phyloP scores from a whole-genome alignment of 1,140 invertebrate species.

The Hycleus cichorii region DNA sequence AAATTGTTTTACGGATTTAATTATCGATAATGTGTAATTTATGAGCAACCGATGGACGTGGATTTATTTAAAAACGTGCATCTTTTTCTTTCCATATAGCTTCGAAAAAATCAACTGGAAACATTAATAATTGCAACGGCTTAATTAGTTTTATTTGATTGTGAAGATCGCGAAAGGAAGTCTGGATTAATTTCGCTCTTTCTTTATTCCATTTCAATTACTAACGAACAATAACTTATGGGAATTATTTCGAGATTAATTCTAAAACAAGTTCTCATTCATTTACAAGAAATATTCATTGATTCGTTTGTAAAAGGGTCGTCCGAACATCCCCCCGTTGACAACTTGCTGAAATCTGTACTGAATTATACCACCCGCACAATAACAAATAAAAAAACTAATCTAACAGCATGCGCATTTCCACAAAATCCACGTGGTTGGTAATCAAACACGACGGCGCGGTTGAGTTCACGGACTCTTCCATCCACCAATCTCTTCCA shows the following conservation, averaged over 20 bases:
- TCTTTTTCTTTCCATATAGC: neutral
- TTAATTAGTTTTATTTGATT: conserved; percentile 4
- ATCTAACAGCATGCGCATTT: conserved; percentile 1
- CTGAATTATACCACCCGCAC: no score
- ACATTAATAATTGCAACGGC: conserved; percentile 10
- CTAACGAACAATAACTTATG: no score
- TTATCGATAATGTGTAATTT: conserved; percentile 14
- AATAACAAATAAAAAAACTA: no score
- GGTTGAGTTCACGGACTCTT: no score
- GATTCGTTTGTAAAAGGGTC: no score
- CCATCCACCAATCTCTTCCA: no score
- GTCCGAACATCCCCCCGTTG: no score
- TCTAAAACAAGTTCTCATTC: no score
- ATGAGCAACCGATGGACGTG: neutral
- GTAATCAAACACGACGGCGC: conserved; percentile 7
- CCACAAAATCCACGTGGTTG: conserved; percentile 4
- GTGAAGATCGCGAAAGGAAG: neutral
- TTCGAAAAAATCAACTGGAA: neutral
- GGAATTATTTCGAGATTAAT: no score
- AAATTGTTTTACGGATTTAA: conserved; percentile 1
- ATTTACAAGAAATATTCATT: no score
- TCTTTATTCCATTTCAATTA: no score
- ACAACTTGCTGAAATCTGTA: no score
- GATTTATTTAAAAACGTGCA: neutral
- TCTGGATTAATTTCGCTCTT: neutral